Conservation (phyloP, 2,113 vertebrate genomes). For the Entosphenus tridentatus region DNA sequence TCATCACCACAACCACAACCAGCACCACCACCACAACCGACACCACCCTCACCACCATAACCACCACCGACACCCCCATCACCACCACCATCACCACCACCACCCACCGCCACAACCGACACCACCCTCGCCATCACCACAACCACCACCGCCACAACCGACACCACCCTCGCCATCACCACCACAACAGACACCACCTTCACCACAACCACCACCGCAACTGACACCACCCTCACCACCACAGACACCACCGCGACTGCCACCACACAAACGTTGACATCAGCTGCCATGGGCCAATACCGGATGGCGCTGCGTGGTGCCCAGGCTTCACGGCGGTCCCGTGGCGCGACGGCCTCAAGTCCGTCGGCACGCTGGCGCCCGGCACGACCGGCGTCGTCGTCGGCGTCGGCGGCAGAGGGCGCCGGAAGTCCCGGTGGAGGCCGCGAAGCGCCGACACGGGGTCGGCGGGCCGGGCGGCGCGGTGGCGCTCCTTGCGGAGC, state of each 20-base stretch:
- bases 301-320: not conserved
- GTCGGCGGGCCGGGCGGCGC: constrained; percentile 63
- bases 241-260: not conserved
- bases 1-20: too few relatives aligned
- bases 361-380: not conserved
- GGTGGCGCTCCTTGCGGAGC: constrained; percentile 63
- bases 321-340: not conserved
- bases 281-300: not conserved
- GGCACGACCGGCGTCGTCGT: too few relatives aligned
- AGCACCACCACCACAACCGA: too few relatives aligned
- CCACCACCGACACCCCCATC: too few relatives aligned
- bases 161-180: not conserved
- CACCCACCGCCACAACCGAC: too few relatives aligned
- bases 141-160: not conserved
- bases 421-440: constrained; percentile 81
- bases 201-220: not conserved
- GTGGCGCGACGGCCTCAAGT: not conserved
- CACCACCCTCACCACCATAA: too few relatives aligned
- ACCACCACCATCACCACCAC: too few relatives aligned
- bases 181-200: not conserved
- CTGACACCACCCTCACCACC: not conserved
- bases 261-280: not conserved
- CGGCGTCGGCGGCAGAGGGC: constrained; percentile 44
- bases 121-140: too few relatives aligned
- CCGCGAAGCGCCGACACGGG: constrained; percentile 64